These are phyloP conservation scores for Sepiola atlantica DNA, from an alignment of 2,888 invertebrate species.

Conservation along the genomic window DNA sequence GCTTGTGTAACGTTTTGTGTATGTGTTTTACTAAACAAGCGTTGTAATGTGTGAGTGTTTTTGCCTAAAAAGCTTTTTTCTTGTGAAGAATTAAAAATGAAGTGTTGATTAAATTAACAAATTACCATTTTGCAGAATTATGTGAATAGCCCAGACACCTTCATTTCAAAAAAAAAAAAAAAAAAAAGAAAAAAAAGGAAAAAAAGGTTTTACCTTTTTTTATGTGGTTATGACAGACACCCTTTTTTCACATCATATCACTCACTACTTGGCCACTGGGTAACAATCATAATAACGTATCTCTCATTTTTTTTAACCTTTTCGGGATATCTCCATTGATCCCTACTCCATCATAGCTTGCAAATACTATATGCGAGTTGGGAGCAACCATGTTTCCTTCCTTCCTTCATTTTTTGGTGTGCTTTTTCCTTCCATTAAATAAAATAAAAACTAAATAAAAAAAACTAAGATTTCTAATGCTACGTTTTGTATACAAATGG, in stretches of 20 bases:
- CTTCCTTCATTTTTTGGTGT: not conserved
- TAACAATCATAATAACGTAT: not conserved
- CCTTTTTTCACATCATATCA: not conserved
- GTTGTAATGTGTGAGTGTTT: not conserved
- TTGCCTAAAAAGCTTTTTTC: not conserved
- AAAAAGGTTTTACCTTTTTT: not conserved
- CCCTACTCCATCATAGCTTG: not conserved
- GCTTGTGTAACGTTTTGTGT: not conserved
- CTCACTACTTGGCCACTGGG: conserved; percentile 20
- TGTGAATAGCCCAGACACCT: conserved; percentile 10
- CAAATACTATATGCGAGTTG: not conserved
- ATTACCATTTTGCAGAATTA: conserved; percentile 19
- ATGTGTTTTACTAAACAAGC: conserved; percentile 6
- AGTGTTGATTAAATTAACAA: not conserved
- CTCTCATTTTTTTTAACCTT: not conserved
- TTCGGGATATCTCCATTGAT: not conserved
- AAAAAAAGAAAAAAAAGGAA: too few species aligned
- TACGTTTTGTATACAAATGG: not conserved
- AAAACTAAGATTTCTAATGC: not conserved
- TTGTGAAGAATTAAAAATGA: conserved; percentile 6
- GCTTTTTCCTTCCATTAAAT: conserved; percentile 11
- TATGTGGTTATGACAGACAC: conserved; percentile 32
- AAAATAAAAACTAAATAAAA: not conserved
- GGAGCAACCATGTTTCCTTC: conserved; percentile 21
- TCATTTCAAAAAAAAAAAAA: not conserved